Base-by-base conservation (phyloP, 1,140 invertebrate genomes). In the Philotrypesis tridentata region DNA sequence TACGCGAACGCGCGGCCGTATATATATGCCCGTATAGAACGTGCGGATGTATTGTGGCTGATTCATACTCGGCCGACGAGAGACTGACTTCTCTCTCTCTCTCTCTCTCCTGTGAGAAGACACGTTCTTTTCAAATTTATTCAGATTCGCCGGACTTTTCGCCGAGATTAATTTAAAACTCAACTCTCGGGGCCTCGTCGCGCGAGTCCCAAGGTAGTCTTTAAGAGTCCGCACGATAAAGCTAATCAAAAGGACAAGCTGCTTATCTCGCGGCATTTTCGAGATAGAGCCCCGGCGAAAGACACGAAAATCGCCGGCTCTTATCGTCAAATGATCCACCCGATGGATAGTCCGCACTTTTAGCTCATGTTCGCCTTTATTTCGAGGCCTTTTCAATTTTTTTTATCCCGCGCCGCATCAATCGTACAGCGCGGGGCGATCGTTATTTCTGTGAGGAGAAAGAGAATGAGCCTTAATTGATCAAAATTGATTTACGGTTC, bases 201-300 rank as follows among this genome's bases (percentile, higher is more conserved):
- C 37, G 25, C 17, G 1, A 48, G 71, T 23, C 71, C 11, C 40
- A 60, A 11, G 8, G 21, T 27, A 31, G 29, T 80, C 70, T 80
- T 80, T 73, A 65, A 80, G 68, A 71, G 14, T 40, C 40, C 43
- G 12, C n/a, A 17, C 11, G 48, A 65, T 77, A 77, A 77, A 55
- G n/a, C 67, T 82, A 82, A 82, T 82, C 80, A 77, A 61, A 76
- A 40, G 48, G 75, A 82, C 74, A 77, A 27, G 67, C 17, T 21
- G 25, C 67, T 77, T 77, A 82, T 76, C 80, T 71, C 33, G 73
- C 33, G 73, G 75, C 80, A 63, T 61, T 82, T 72, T 82, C 48
- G 33, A 82, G 80, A 82, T 82, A 82, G 48, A n/a, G n/a, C n/a
- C n/a, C 17, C 29, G 40, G 31, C 70, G 37, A 65, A 11, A 27